phyloP scores from a whole-genome alignment of 1,140 invertebrate genomes.

The Cryptotermes secundus region DNA sequence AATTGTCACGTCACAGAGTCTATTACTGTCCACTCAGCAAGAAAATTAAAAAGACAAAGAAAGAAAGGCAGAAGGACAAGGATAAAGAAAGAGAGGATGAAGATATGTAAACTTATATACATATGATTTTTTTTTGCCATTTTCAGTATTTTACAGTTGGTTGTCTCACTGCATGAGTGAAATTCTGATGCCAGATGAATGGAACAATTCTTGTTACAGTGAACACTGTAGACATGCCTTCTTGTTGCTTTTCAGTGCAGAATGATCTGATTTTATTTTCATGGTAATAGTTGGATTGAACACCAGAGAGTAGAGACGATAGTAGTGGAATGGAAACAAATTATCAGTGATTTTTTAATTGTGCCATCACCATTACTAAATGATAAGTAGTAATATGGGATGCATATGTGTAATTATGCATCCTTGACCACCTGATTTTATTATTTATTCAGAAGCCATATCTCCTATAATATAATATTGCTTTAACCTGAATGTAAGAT shows the following conservation, averaged over 20 bases:
- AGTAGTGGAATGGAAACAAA: neutral
- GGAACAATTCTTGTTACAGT: neutral
- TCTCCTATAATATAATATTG: constrained; percentile 1
- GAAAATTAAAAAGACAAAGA: constrained; percentile 17
- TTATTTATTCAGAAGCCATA: neutral
- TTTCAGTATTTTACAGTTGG: neutral
- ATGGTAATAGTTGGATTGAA: neutral
- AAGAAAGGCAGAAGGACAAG: neutral
- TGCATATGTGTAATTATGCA: neutral
- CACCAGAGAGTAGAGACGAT: neutral
- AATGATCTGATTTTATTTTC: neutral
- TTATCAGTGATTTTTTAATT: neutral
- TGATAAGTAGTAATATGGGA: neutral
- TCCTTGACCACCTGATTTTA: neutral
- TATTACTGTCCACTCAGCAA: constrained; percentile 35
- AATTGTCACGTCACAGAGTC: constrained; percentile 35
- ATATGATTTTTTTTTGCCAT: neutral
- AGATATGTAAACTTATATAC: neutral
- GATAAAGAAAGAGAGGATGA: constrained; percentile 8
- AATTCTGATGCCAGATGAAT: neutral
- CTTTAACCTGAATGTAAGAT: neutral
- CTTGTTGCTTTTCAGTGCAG: neutral
- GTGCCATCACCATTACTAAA: neutral
- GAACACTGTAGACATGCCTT: neutral
- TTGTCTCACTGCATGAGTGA: neutral